phyloP scores from a whole-genome alignment of 2,113 vertebrate species.

The Nothocercus julius region DNA sequence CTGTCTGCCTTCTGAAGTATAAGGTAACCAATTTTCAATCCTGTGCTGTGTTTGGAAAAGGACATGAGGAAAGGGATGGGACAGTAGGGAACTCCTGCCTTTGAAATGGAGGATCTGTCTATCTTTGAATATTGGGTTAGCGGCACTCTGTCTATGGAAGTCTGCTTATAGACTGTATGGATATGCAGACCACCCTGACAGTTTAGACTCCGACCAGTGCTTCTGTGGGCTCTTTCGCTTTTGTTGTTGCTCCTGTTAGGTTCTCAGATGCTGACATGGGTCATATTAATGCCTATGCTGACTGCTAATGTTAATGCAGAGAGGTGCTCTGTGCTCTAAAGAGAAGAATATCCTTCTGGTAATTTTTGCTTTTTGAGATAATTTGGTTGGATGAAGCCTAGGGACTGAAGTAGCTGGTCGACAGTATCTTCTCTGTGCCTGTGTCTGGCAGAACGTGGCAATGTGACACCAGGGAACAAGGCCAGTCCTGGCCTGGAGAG shows the following conservation, averaged over 20 bases:
- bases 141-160: background rate
- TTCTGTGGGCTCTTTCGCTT: background rate
- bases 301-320: background rate
- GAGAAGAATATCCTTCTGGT: background rate
- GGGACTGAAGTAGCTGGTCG: background rate
- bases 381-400: background rate
- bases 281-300: background rate
- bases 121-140: accelerated
- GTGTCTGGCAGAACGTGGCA: background rate
- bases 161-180: background rate
- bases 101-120: background rate
- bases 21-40: accelerated
- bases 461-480: background rate
- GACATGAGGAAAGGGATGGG: background rate
- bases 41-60: background rate
- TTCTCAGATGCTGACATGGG: background rate
- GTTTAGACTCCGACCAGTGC: background rate
- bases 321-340: background rate
- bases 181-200: accelerated
- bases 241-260: background rate
- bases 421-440: background rate
- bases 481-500: background rate
- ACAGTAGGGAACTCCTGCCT: background rate
- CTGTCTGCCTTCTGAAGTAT: background rate
- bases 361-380: background rate